Evolutionary conservation across 2,797 vertebrate species (phyloP), one percentile per base, ranked within the genome.

Genomic region (Brotula barbata): DNA sequence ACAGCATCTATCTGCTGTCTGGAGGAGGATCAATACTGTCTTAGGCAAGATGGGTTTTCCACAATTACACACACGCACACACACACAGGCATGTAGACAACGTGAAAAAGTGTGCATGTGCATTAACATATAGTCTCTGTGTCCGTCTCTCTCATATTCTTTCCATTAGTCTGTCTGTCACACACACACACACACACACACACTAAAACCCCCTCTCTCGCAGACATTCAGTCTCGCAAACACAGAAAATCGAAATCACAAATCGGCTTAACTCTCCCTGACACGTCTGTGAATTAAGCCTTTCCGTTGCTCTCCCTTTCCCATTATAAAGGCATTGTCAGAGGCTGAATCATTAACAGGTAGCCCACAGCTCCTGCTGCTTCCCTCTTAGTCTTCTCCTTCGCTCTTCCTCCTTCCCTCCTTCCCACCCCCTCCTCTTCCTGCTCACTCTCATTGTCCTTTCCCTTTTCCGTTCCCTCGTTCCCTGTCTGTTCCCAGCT

Each of bases 201-300:
- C 64, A 44, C 58, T 71, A 58, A 73, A 77, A 60, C 62, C 71
- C 46, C 55, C 71, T 68, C 63, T 79, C 81, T 81, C 84, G 81
- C 77, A 81, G 75, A 78, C 85, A 85, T 77, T 84, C 79, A 70
- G 75, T 71, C 78, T 79, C 77, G 68, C 83, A 88, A 87, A 89
- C 87, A 85, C 78, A 85, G 81, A 89, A 87, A 89, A 88, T 87
- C 84, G 84, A 89, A 89, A 89, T 89, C 86, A 85, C 85, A 87
- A 89, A 89, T 89, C 87, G 82, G 85, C 89, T 90, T 88, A 90
- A 89, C 85, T 86, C 88, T 84, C 75, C 78, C 86, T 73, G 86
- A 90, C 88, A 88, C 77, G 64, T 88, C 85, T 87, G 85, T 87
- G 87, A 85, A 89, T 90, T 83, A 89, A 89, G 83, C 82, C 71